Percentiles rank a stretch among this genome's conserved stretches.
Conservation (phyloP, 1,140 invertebrate species). For the Physella acuta region DNA sequence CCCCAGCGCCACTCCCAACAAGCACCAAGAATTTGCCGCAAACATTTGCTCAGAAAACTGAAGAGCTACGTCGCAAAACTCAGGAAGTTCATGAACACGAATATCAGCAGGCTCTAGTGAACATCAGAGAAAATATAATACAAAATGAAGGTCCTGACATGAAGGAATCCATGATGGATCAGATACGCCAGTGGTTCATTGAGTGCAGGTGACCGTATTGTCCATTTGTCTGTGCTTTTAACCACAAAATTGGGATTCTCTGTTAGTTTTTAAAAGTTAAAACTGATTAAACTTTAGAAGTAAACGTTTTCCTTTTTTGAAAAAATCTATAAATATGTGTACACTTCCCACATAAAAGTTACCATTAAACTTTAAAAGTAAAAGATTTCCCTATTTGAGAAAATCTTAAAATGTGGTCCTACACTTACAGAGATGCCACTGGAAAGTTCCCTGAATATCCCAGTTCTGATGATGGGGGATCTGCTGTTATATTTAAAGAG, state of each 20-base stretch:
- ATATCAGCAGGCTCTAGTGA: conserved; percentile 62
- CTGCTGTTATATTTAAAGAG: conserved; percentile 74
- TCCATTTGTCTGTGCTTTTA: too few species aligned
- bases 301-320: too few species aligned
- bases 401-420: conserved; percentile 6
- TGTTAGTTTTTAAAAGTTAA: too few species aligned
- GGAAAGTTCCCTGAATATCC: conserved; percentile 89
- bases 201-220: conserved; percentile 59
- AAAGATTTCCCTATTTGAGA: too few species aligned
- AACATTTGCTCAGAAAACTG: conserved; percentile 46
- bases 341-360: too few species aligned
- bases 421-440: conserved; percentile 65
- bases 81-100: conserved; percentile 68
- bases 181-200: conserved; percentile 81
- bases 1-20: conserved; percentile 44
- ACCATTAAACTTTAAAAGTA: too few species aligned
- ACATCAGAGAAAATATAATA: conserved; percentile 60
- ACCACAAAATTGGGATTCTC: too few species aligned
- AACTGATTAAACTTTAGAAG: too few species aligned
- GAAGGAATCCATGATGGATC: conserved; percentile 68
- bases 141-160: conserved; percentile 71
- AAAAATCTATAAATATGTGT: too few species aligned
- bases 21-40: conserved; percentile 51
- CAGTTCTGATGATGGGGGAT: conserved; percentile 85
- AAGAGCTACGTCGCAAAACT: conserved; percentile 50